Conservation (phyloP, 2,888 invertebrate species). For the Panzeria rudis region DNA sequence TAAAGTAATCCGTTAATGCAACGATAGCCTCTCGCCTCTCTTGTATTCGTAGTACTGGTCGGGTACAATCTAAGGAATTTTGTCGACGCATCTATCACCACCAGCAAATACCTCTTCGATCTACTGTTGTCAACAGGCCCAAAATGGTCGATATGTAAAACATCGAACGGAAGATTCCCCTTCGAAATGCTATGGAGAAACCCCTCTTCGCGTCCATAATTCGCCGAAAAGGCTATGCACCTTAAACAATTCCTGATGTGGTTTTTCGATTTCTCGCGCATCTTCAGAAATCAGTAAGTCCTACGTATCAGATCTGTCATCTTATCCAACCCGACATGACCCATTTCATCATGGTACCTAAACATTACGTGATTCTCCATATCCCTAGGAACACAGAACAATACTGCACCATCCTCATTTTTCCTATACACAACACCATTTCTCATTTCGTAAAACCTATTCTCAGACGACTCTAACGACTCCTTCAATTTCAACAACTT, state of each 20-base stretch:
- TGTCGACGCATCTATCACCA: constrained; percentile 57
- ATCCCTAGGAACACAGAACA: not conserved
- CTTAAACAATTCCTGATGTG: constrained; percentile 61
- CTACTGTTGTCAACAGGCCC: constrained; percentile 45
- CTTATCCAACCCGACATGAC: constrained; percentile 26
- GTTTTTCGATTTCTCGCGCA: constrained; percentile 18
- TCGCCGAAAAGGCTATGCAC: constrained; percentile 56
- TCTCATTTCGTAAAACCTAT: constrained; percentile 25
- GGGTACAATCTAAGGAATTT: constrained; percentile 66
- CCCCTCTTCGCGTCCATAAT: constrained; percentile 48
- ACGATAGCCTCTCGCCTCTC: constrained; percentile 44
- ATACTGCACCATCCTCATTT: not conserved
- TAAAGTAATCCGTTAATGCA: constrained; percentile 73
- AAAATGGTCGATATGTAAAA: too few species aligned
- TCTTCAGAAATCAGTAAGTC: not conserved
- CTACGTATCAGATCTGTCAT: not conserved
- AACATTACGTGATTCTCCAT: not conserved
- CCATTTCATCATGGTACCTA: constrained; percentile 35
- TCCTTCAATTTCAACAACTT: not conserved
- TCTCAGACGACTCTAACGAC: not conserved
- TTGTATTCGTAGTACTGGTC: constrained; percentile 53
- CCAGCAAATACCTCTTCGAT: constrained; percentile 50
- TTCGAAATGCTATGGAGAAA: constrained; percentile 62
- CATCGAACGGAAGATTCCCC: not conserved
- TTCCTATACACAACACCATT: not conserved